Base-by-base conservation (phyloP, 53 echinoderm and acorn worm genomes). In the Holothuria leucospilota region DNA sequence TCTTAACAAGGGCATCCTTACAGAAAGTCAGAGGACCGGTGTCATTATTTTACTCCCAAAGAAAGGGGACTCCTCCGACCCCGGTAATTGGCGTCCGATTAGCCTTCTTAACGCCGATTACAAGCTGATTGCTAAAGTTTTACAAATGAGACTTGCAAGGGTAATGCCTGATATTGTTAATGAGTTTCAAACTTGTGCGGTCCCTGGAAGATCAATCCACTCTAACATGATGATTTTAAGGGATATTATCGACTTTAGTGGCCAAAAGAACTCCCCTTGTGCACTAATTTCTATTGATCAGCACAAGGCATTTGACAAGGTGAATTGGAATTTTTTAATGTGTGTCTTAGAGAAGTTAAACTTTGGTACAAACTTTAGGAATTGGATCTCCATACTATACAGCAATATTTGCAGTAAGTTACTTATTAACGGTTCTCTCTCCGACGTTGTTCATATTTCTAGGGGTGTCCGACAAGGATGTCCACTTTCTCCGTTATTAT, bases 201-300 rank as follows among this genome's bases (percentile, higher is more conserved):
- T 94, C 8, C 77, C 88, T 9, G 85, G 90, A 21, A 46, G 93
- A 51, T 82, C 85, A 10, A 90, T 93, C 18, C 84, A 94, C 78
- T 49, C 63, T 9, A 91, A 94, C 52, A 51, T 91, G 27, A 69
- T 71, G 72, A 49, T 93, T 8, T 68, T 90, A 42, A 60, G 93
- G 29, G 93, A 91, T 87, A 59, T 89, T 2, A 69, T 85, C 21
- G 85, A 89, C 26, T 89, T 49, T 29, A 24, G 24, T 39, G 25
- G 52, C 9, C 21, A 77, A 2, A 63, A 56, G 28, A 52, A 56
- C 15, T 67, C 46, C 28, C 18, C 77, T 40, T 89, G 89, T 16
- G 85, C 78, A 40, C 20, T 89, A 2, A 84, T 89, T 16, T 89
- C 89, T 34, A 62, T 89, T 6, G 89, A 89, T 20, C 89, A 89